phyloP scores from a whole-genome alignment of 30 jellyfish, hydroid and myxozoan species.

The Hydractinia echinata region DNA sequence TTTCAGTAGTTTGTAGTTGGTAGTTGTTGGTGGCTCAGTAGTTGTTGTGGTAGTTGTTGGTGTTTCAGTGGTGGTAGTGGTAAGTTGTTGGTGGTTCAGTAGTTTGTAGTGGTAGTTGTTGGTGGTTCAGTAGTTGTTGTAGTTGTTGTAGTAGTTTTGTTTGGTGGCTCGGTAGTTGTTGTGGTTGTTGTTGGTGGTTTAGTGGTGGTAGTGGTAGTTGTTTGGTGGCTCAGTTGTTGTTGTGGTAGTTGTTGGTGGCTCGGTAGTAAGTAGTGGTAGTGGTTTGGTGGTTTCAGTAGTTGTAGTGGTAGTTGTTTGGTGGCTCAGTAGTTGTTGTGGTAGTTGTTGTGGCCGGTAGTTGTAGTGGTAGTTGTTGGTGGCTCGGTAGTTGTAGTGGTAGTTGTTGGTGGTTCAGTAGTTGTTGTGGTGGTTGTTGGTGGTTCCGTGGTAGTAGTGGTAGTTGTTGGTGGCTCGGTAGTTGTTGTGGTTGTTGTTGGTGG shows the following conservation, averaged over 20 bases:
- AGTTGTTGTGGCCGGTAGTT: not conserved
- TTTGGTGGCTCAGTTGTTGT: not conserved
- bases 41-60: not conserved
- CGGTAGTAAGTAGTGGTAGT: not conserved
- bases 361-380: slow-evolving; percentile 8
- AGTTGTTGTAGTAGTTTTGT: not conserved
- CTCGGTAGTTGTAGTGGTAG: not conserved
- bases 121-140: not conserved
- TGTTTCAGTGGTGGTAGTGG: not conserved
- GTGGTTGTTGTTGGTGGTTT: not conserved
- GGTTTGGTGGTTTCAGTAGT: not conserved
- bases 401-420: not conserved
- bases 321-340: slow-evolving; percentile 9
- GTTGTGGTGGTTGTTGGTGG: not conserved
- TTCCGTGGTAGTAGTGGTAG: not conserved
- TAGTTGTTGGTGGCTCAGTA: not conserved
- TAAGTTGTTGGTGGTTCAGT: not conserved
- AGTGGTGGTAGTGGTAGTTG: slow-evolving; percentile 4
- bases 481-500: not conserved
- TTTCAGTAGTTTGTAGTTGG: not conserved
- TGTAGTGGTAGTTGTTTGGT: slow-evolving; percentile 1
- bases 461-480: not conserved
- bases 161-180: not conserved
- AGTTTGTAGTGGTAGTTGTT: not conserved
- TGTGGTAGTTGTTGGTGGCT: not conserved